These are phyloP conservation scores for Listrodromus nycthemerus DNA, from an alignment of 2,888 invertebrate genomes.

Conservation along the genomic window DNA sequence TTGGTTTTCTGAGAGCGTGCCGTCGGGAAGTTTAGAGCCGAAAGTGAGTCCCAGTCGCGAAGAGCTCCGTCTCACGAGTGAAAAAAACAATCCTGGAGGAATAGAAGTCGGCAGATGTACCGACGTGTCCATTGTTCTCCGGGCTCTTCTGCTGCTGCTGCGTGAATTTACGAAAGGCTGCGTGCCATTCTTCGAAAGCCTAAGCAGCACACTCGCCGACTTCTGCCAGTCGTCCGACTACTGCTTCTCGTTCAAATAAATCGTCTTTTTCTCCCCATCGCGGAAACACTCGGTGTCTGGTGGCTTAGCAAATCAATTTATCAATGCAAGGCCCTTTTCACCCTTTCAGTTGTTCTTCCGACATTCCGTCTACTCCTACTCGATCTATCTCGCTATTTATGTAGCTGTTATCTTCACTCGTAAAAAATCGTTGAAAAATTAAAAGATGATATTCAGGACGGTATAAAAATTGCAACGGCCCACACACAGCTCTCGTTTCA, in stretches of 20 bases:
- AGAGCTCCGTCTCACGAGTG: constrained; percentile 29
- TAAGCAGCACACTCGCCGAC: constrained; percentile 28
- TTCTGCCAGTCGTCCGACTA: constrained; percentile 31
- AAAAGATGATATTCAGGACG: too few relatives aligned
- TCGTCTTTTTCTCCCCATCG: constrained; percentile 47
- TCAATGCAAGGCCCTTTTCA: not conserved
- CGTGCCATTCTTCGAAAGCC: constrained; percentile 62
- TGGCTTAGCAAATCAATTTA: constrained; percentile 24
- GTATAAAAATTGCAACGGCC: too few relatives aligned
- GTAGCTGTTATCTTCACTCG: not conserved
- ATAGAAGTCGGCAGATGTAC: constrained; percentile 47
- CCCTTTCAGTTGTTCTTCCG: not conserved
- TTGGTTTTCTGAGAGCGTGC: constrained; percentile 6
- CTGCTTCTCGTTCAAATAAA: constrained; percentile 39
- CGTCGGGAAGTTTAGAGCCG: constrained; percentile 42
- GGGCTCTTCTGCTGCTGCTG: constrained; percentile 49
- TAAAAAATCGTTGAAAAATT: too few relatives aligned
- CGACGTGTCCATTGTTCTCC: constrained; percentile 64
- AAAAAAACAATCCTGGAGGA: constrained; percentile 36
- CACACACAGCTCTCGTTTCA: not conserved
- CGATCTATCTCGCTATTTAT: not conserved
- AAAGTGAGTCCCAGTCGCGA: constrained; percentile 49
- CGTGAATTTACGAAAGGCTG: constrained; percentile 54
- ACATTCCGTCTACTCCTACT: constrained; percentile 29
- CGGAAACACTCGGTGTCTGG: constrained; percentile 52